phyloP scores from a whole-genome alignment of 2,888 invertebrate genomes.

The Ichneumon xanthorius region DNA sequence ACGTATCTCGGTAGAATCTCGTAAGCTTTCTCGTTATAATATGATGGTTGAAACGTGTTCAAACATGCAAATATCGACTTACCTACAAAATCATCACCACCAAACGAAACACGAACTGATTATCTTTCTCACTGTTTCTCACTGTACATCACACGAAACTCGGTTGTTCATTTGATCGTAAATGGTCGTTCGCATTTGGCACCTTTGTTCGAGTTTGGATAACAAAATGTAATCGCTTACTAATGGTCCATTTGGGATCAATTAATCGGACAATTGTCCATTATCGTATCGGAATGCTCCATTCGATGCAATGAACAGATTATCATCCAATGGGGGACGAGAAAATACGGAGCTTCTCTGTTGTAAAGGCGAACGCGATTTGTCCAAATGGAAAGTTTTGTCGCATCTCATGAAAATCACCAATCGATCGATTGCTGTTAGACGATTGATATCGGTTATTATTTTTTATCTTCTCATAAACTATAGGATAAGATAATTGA shows the following conservation, averaged over 20 bases:
- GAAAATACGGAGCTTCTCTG: neutral
- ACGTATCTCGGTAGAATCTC: neutral
- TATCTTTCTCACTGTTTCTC: neutral
- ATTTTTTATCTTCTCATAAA: neutral
- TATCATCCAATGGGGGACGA: slow-evolving; percentile 38
- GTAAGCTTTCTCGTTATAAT: neutral
- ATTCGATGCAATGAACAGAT: neutral
- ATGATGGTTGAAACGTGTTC: neutral
- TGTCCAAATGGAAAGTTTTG: slow-evolving; percentile 60
- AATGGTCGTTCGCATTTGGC: slow-evolving; percentile 40
- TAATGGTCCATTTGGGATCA: slow-evolving; percentile 51
- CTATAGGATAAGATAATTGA: neutral
- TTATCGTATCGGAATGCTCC: slow-evolving; percentile 12
- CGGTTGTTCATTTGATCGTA: slow-evolving; percentile 21
- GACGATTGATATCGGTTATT: neutral
- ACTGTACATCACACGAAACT: neutral
- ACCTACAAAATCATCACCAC: neutral
- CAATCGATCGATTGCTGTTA: neutral
- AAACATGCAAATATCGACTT: neutral
- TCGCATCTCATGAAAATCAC: slow-evolving; percentile 47
- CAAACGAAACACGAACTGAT: neutral
- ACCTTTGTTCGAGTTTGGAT: slow-evolving; percentile 7
- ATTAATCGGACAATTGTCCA: slow-evolving; percentile 54
- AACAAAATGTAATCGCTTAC: neutral
- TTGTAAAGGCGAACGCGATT: slow-evolving; percentile 24